Evolutionary conservation across 2,113 vertebrate species (phyloP), one percentile per base, ranked within the genome.

Genomic region (Sporophila hypoxantha): DNA sequence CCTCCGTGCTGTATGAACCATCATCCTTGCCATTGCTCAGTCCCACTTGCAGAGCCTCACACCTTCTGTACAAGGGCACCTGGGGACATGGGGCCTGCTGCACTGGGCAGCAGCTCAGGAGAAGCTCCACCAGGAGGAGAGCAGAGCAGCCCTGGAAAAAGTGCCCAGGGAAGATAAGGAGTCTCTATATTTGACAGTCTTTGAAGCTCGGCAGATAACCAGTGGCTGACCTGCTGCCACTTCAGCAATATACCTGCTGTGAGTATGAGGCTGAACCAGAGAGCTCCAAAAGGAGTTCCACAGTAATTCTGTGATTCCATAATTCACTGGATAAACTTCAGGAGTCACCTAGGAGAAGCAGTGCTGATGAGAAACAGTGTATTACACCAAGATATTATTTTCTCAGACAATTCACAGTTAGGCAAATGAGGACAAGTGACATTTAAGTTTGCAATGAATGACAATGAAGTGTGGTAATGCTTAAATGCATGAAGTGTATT

Each of bases 121-220:
- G 11, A 82, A 76, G 29, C 8, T 83, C 34, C 5, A 14, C 15
- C 23, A 73, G 55, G 23, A 82, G 17, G 4, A 65, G 17, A 21
- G 20, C 68, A 92, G 39, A 37, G 49, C 16, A 55, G 36, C 23
- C 56, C 53, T 73, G 16, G 55, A 65, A 64, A 60, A 86, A 29
- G 6, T 85, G 22, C 41, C 14, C 39, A 52, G 46, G 29, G 10
- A 56, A 20, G 16, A 8, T 10, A 32, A 59, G 27, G 29, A 25
- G 59, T 85, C 53, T 64, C 49, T 70, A 14, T 2, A 21, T 20
- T 8, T 46, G 22, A 22, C 17, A 80, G 26, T 57, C 64, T 61
- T 47, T 68, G 42, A 36, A 77, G 10, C 41, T 49, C 0, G 0
- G 22, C 73, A 41, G 32, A 36, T 8, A 77, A 81, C 21, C 1